A percentile compares a stretch with the other conserved stretches of the same genome.
These are phyloP conservation scores for Myotis pilosus DNA, from an alignment of 2,797 vertebrate genomes.

Conservation along the genomic window DNA sequence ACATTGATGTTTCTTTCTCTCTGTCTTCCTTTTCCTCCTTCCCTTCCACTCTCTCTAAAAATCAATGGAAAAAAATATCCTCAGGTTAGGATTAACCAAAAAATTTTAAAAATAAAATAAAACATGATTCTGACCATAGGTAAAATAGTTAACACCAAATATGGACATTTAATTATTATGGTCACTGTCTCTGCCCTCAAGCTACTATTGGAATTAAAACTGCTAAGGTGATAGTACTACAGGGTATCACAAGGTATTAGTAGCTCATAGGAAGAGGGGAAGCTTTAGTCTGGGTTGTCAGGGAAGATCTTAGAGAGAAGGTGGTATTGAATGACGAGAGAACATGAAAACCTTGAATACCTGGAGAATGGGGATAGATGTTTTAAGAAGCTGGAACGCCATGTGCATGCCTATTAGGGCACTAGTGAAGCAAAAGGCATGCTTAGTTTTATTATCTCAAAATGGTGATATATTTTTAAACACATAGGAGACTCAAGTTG, in stretches of 20 bases:
- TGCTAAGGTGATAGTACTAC: neutral
- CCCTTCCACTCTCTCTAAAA: too few relatives aligned
- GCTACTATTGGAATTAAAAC: neutral
- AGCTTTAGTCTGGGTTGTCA: neutral
- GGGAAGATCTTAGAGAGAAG: neutral
- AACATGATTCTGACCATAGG: neutral
- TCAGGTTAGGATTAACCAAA: too few relatives aligned
- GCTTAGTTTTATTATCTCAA: neutral
- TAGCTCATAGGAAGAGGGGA: neutral
- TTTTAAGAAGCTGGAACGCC: neutral
- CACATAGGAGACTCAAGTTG: neutral
- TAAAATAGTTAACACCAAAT: neutral
- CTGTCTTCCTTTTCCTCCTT: too few relatives aligned
- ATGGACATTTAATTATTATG: neutral
- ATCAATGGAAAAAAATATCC: too few relatives aligned
- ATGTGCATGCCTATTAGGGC: rapidly evolving
- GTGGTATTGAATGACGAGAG: neutral
- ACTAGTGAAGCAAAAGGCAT: neutral
- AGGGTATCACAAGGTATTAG: neutral
- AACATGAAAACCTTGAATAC: neutral
- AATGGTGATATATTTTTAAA: neutral
- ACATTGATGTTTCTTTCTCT: too few relatives aligned
- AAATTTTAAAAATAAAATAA: neutral
- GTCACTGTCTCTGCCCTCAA: neutral
- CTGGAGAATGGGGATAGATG: neutral